phyloP scores from a whole-genome alignment of 2,797 vertebrate genomes.

The Sebastes iracundus region DNA sequence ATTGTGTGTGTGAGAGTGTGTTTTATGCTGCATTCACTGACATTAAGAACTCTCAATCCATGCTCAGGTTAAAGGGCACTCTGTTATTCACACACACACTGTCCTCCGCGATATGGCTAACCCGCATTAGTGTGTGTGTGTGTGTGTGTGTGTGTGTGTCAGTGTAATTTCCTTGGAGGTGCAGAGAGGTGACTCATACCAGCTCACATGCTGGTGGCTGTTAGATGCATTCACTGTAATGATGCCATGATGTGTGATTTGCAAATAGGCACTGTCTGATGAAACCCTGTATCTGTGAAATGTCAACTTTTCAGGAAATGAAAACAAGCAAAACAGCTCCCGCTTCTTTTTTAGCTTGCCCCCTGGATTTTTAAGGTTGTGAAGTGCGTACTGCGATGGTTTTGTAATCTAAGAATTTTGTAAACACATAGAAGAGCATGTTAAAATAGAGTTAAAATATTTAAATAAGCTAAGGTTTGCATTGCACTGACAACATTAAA shows the following conservation, averaged over 20 bases:
- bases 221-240: slow-evolving; percentile 24
- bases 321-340: slow-evolving; percentile 18
- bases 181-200: slow-evolving; percentile 71
- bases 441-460: background rate
- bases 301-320: slow-evolving; percentile 57
- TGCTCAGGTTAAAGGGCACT: slow-evolving; percentile 50
- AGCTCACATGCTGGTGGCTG: slow-evolving; percentile 54
- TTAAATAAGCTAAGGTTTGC: background rate
- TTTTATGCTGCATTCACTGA: slow-evolving; percentile 18
- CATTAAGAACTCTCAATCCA: slow-evolving; percentile 28
- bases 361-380: background rate
- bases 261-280: slow-evolving; percentile 53
- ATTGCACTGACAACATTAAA: background rate
- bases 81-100: slow-evolving; percentile 24
- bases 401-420: background rate
- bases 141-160: slow-evolving; percentile 42
- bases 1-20: slow-evolving; percentile 4
- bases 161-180: slow-evolving; percentile 57
- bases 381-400: background rate
- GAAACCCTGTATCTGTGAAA: slow-evolving; percentile 38
- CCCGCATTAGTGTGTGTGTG: slow-evolving; percentile 27
- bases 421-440: background rate
- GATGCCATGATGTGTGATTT: slow-evolving; percentile 58
- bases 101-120: slow-evolving; percentile 32
- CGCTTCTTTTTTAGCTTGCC: background rate